Percentiles rank a stretch among this genome's conserved stretches.
Conservation (phyloP, 1,140 invertebrate species). For the Belonocnema kinseyi region DNA sequence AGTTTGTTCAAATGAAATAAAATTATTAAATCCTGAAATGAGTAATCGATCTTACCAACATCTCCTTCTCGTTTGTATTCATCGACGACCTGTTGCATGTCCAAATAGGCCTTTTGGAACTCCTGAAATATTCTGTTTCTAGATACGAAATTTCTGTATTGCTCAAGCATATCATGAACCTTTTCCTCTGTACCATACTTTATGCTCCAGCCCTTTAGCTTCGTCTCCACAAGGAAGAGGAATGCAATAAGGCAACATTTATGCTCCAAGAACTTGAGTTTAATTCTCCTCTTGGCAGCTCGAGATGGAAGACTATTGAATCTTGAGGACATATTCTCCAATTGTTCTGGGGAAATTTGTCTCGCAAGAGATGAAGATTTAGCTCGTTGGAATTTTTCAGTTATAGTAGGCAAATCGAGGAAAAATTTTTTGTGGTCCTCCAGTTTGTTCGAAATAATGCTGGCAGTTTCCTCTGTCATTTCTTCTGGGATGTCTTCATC, state of each 20-base stretch:
- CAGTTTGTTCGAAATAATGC: slow-evolving; percentile 89
- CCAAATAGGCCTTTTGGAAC: slow-evolving; percentile 93
- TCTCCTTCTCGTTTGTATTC: slow-evolving; percentile 92
- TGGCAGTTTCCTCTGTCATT: slow-evolving; percentile 91
- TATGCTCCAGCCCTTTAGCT: slow-evolving; percentile 90
- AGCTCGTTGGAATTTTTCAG: slow-evolving; percentile 85
- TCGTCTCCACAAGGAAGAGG: slow-evolving; percentile 91
- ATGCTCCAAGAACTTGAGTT: slow-evolving; percentile 92
- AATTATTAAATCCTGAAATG: slow-evolving; percentile 11
- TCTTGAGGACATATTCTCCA: slow-evolving; percentile 86
- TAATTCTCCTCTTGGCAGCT: slow-evolving; percentile 85
- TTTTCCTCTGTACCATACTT: slow-evolving; percentile 91
- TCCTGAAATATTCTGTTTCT: slow-evolving; percentile 95
- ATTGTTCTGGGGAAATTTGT: slow-evolving; percentile 84
- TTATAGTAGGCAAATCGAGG: slow-evolving; percentile 84
- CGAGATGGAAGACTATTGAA: slow-evolving; percentile 83
- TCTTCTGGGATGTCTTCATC: slow-evolving; percentile 88
- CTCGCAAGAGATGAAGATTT: slow-evolving; percentile 78
- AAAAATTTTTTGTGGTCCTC: slow-evolving; percentile 95
- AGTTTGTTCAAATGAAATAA: not conserved
- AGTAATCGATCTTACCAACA: slow-evolving; percentile 77
- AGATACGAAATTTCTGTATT: slow-evolving; percentile 94
- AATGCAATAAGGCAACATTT: slow-evolving; percentile 95
- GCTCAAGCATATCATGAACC: slow-evolving; percentile 88
- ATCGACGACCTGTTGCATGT: slow-evolving; percentile 93